Base-by-base conservation (phyloP, 2,888 invertebrate genomes). In the Callyntrura guangdongensis region DNA sequence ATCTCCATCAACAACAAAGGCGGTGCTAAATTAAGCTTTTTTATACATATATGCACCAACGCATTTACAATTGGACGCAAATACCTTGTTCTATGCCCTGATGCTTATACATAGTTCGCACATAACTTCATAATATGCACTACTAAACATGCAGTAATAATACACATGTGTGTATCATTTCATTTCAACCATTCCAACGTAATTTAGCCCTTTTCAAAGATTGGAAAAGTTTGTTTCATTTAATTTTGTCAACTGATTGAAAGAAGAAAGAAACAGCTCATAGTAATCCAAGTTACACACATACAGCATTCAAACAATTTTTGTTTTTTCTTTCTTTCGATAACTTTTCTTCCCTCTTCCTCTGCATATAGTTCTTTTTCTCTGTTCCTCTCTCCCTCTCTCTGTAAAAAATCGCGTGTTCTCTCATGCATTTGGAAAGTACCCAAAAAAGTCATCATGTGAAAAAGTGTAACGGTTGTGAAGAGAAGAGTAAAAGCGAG, bases 141-240 rank as follows among this genome's bases (percentile, higher is more conserved):
- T 14, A 36, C 36, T 36, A 36, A 36, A 36, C 36, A 36, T 36
- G 36, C 36, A 36, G 36, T 36, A 36, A 36, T 36, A 36, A 36
- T 36, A 2, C 36, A 36, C 6, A 36, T 36, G 36, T 6, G 36
- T 36, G 36, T 36, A 36, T 36, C 36, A 36, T 4, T 36, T 36
- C 36, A 36, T 36, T 36, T 49, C 9, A 79, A 20, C 9, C 53
- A 4, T 20, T 4, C 2, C 12, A 61, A 8, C 27, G 61, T 22
- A 17, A 84, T 64, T 84, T 25, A 67, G 67, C 25, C 67, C 22
- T 69, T 84, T 69, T 53, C 53, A 53, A 72, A 72, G 72, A 85
- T 85, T 85, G 72, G 36, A 85, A 85, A 85, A 85, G 72, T 85
- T 85, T 85, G 47, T 69, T 49, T 69, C 84, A 69, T 69, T 84